Percentiles rank a stretch among this genome's conserved stretches.
Conservation (phyloP, 2,888 invertebrate species). For the Hydriomena furcata region DNA sequence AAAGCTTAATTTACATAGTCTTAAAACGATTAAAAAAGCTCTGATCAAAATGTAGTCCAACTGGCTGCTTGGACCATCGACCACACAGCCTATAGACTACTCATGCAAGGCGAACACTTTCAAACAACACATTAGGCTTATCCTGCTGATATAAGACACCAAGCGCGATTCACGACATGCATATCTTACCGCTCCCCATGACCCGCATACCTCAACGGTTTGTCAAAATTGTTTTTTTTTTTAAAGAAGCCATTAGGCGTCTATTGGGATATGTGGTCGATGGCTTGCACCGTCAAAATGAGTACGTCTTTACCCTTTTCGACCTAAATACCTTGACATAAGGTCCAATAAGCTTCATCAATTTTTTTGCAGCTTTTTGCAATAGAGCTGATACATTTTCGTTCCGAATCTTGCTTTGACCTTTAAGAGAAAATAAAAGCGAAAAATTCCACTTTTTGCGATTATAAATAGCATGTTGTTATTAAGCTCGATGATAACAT, state of each 20-base stretch:
- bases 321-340: slow-evolving; percentile 13
- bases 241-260: too few species aligned
- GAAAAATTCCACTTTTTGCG: slow-evolving; percentile 15
- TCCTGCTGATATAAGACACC: too few species aligned
- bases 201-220: too few species aligned
- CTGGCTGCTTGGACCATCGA: too few species aligned
- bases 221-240: too few species aligned
- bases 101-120: too few species aligned
- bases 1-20: slow-evolving; percentile 29
- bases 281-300: slow-evolving; percentile 11
- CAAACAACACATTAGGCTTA: too few species aligned
- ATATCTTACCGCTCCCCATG: too few species aligned
- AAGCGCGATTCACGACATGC: too few species aligned
- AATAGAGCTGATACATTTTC: slow-evolving; percentile 47
- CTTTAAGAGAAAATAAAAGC: slow-evolving; percentile 39
- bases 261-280: too few species aligned
- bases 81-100: too few species aligned
- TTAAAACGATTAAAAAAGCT: slow-evolving; percentile 29
- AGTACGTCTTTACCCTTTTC: not conserved
- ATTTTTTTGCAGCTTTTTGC: slow-evolving; percentile 21
- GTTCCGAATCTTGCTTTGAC: slow-evolving; percentile 45
- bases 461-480: slow-evolving; percentile 5
- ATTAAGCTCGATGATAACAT: not conserved
- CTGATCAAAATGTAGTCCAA: slow-evolving; percentile 27
- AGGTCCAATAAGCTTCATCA: slow-evolving; percentile 1